Evolutionary conservation across 2,797 vertebrate genomes (phyloP).

Genomic region (Chaetodon trifasciatus): DNA sequence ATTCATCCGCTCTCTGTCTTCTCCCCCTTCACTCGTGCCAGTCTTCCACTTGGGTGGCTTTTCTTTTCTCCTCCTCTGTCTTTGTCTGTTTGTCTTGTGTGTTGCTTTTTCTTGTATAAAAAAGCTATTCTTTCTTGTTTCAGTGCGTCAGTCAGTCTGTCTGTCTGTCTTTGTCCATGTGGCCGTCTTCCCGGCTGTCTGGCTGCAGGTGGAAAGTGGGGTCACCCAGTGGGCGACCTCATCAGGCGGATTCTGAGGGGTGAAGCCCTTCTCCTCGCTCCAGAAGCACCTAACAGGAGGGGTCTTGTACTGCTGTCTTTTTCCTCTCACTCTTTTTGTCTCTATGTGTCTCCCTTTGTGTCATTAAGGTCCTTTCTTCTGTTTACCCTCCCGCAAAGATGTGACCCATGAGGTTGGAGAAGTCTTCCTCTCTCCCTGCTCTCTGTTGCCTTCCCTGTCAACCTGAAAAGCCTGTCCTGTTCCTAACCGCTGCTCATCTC

Average conservation of each 20-base stretch:
- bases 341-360: conserved; percentile 62
- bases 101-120: conserved; percentile 75
- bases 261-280: conserved; percentile 58
- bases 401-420: conserved; percentile 80
- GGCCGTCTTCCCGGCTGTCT: conserved; percentile 72
- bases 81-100: conserved; percentile 68
- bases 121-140: conserved; percentile 87
- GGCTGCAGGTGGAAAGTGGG: conserved; percentile 74
- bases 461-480: conserved; percentile 33
- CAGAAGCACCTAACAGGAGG: conserved; percentile 72
- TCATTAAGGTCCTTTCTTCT: conserved; percentile 63
- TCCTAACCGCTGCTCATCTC: conserved; percentile 37
- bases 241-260: conserved; percentile 71
- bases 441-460: conserved; percentile 62
- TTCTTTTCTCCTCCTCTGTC: conserved; percentile 44
- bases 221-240: conserved; percentile 75
- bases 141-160: conserved; percentile 85
- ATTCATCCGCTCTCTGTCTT: conserved; percentile 69
- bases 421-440: conserved; percentile 68
- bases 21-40: conserved; percentile 65
- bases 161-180: conserved; percentile 82
- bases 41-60: conserved; percentile 65
- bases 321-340: conserved; percentile 53
- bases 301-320: conserved; percentile 78
- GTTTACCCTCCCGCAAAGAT: conserved; percentile 66